Evolutionary conservation across 2,113 vertebrate genomes (phyloP), one percentile per base, ranked within the genome.

Genomic region (Ophiodon elongatus): DNA sequence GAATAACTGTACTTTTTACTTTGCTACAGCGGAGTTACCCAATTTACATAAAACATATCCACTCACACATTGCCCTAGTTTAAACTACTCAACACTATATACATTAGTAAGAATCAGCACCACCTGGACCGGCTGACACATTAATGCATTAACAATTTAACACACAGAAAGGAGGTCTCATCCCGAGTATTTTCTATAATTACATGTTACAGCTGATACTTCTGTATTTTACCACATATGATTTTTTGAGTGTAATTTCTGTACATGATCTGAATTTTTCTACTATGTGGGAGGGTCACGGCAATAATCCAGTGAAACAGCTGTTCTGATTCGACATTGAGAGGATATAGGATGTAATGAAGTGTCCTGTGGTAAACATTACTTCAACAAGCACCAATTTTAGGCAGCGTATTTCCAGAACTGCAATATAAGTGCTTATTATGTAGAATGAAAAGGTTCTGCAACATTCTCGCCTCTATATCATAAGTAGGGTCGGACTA

Each of bases 401-500:
- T 45, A 69, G 19, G 59, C 33, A 11, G 23, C 57, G 8, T 82
- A 54, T 86, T 76, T 82, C 5, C 23, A 57, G 29, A 81, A 35
- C 52, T 45, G 37, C 29, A 67, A 35, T 45, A 56, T 23, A 80
- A 39, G 23, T 76, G 39, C 65, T 85, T 73, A 79, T 86, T 81
- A 77, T 63, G 33, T 65, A 15, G 78, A 86, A 79, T 80, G 3
- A 76, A 80, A 78, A 64, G 0, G 27, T 62, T 60, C 37, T 57
- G 56, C 52, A 74, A 56, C 60, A 73, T 79, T 82, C 27, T 65
- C 43, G 19, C 67, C 43, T 81, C 8, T 57, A 23, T 85, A 75
- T 76, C 68, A 85, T 78, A 57, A 68, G 39, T 2, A n/a, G 39
- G 57, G 81, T 79, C 69, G 52, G n/a, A 63, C 19, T 59, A 62